phyloP scores from a whole-genome alignment of 2,888 invertebrate genomes.

The Drosophila yooni region DNA sequence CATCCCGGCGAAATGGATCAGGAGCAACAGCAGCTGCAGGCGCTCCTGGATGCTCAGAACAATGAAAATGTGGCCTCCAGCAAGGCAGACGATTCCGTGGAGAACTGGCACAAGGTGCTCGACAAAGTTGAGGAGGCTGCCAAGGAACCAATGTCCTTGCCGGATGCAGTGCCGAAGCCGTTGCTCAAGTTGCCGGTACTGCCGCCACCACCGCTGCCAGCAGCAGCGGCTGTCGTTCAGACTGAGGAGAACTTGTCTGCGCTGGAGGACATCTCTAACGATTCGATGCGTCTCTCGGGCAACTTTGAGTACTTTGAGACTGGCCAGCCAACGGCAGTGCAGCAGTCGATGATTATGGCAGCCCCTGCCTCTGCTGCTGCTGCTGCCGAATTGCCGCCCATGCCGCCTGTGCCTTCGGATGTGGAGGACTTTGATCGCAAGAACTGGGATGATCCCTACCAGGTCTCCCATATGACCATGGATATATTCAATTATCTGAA shows the following conservation, averaged over 20 bases:
- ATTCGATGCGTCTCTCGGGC: slow-evolving; percentile 82
- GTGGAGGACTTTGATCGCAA: slow-evolving; percentile 94
- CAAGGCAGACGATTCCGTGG: slow-evolving; percentile 64
- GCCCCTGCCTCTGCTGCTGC: slow-evolving; percentile 28
- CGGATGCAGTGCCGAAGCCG: neutral
- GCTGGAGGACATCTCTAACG: slow-evolving; percentile 88
- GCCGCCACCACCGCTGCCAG: slow-evolving; percentile 82
- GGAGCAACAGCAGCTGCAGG: slow-evolving; percentile 74
- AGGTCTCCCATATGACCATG: slow-evolving; percentile 96
- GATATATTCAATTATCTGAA: slow-evolving; percentile 98
- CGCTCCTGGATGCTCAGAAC: slow-evolving; percentile 69
- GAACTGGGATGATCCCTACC: slow-evolving; percentile 93
- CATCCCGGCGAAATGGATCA: slow-evolving; percentile 80
- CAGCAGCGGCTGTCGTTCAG: slow-evolving; percentile 84
- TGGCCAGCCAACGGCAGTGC: slow-evolving; percentile 40
- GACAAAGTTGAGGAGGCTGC: slow-evolving; percentile 55
- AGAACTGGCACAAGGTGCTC: slow-evolving; percentile 61
- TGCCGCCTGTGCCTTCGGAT: slow-evolving; percentile 87
- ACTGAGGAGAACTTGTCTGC: slow-evolving; percentile 92
- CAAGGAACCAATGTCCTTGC: slow-evolving; percentile 18
- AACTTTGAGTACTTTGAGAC: slow-evolving; percentile 77
- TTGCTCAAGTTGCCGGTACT: slow-evolving; percentile 42
- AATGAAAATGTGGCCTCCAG: slow-evolving; percentile 69
- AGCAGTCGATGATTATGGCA: slow-evolving; percentile 22
- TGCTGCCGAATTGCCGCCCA: slow-evolving; percentile 49